Conservation (phyloP, 2,113 vertebrate species). For the Thermophis baileyi region DNA sequence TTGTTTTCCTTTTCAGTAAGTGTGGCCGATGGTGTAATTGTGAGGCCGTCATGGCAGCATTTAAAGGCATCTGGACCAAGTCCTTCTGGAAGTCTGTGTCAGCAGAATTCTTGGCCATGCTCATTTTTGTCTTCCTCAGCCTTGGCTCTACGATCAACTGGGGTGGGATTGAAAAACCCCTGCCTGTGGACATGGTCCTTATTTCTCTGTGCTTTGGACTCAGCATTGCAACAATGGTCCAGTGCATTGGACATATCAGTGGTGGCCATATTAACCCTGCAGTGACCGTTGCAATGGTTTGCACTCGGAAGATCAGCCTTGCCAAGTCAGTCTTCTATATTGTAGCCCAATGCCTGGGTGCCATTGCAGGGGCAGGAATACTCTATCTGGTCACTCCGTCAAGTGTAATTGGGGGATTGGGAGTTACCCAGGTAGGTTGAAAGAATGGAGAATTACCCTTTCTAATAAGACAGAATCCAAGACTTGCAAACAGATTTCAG, state of each 20-base stretch:
- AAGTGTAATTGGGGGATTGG: conserved; percentile 77
- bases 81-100: conserved; percentile 93
- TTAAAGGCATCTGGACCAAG: conserved; percentile 94
- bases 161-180: conserved; percentile 76
- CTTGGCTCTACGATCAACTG: conserved; percentile 93
- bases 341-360: conserved; percentile 88
- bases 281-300: conserved; percentile 89
- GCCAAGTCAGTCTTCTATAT: conserved; percentile 91
- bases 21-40: conserved; percentile 77
- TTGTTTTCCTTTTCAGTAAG: conserved; percentile 77
- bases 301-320: conserved; percentile 88
- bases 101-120: conserved; percentile 88
- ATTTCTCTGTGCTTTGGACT: conserved; percentile 96
- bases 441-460: conserved; percentile 76
- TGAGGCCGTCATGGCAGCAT: conserved; percentile 86
- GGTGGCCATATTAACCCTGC: conserved; percentile 95
- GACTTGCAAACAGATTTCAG: neutral
- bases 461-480: conserved; percentile 8
- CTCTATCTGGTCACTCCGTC: conserved; percentile 87
- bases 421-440: conserved; percentile 85
- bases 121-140: conserved; percentile 91
- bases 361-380: conserved; percentile 83
- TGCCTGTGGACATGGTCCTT: conserved; percentile 84
- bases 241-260: conserved; percentile 94
- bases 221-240: conserved; percentile 95